Evolutionary conservation across 2,888 invertebrate species (phyloP).

Genomic region (Pollenia angustigena): DNA sequence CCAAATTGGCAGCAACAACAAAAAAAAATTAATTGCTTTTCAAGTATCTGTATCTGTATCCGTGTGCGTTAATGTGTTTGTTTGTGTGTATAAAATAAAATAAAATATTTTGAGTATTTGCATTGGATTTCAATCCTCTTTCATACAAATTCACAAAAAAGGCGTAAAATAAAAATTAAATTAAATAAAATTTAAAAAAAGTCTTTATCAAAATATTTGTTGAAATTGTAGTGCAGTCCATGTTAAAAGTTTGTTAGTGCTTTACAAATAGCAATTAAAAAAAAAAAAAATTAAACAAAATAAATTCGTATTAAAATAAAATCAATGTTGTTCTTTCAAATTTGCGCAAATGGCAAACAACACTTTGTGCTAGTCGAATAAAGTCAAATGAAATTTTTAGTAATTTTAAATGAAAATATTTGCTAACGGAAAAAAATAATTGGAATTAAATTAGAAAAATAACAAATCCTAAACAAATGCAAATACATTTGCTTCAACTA

Average conservation of each 20-base stretch:
- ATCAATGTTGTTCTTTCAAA: conserved; percentile 20
- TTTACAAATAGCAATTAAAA: conserved; percentile 52
- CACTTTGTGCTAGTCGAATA: neutral
- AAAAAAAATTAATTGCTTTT: conserved; percentile 60
- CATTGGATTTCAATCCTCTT: conserved; percentile 46
- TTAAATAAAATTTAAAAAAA: conserved; percentile 10
- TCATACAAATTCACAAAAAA: neutral
- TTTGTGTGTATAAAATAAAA: conserved; percentile 1
- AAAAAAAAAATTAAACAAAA: conserved; percentile 42
- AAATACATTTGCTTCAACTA: conserved; percentile 65
- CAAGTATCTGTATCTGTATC: conserved; percentile 43
- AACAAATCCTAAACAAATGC: conserved; percentile 58
- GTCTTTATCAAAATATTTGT: conserved; percentile 30
- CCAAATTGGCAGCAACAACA: conserved; percentile 35
- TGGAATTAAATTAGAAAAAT: neutral
- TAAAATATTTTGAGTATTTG: neutral
- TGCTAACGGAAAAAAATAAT: neutral
- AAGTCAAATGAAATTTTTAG: neutral
- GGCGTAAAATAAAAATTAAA: conserved; percentile 4
- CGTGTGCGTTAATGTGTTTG: conserved; percentile 4
- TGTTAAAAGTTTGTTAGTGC: conserved; percentile 37
- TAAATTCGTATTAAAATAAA: conserved; percentile 33
- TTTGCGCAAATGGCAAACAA: neutral
- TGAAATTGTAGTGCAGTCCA: conserved; percentile 11
- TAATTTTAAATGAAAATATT: neutral